phyloP scores from a whole-genome alignment of 2,797 vertebrate species.

The Myotis myotis region DNA sequence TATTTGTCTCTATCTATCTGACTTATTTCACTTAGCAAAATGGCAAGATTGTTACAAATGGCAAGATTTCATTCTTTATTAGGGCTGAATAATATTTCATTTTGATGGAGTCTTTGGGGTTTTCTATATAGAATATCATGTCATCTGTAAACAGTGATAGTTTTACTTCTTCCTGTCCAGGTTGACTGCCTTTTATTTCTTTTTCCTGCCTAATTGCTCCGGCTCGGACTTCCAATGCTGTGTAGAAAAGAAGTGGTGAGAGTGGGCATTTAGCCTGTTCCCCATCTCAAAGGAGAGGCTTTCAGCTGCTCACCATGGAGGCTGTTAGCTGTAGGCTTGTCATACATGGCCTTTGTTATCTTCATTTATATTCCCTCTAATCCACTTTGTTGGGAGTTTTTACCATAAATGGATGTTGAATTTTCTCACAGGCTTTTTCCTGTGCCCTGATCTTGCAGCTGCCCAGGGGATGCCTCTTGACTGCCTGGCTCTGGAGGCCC shows the following conservation, averaged over 20 bases:
- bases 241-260: neutral
- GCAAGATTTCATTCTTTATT: neutral
- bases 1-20: neutral
- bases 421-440: neutral
- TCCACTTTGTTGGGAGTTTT: neutral
- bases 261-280: neutral
- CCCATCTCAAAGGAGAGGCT: neutral
- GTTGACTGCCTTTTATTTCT: neutral
- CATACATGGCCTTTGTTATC: neutral
- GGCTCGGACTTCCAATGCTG: neutral
- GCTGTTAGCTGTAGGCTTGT: neutral
- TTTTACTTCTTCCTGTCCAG: neutral
- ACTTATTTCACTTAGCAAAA: neutral
- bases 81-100: neutral
- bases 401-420: neutral
- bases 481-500: neutral
- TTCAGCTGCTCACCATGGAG: neutral
- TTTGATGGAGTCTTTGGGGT: neutral
- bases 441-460: neutral
- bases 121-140: neutral
- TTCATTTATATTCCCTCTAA: neutral
- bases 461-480: neutral
- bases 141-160: neutral
- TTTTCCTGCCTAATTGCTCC: neutral
- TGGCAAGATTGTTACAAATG: neutral